Evolutionary conservation across 2,113 vertebrate genomes (phyloP).

Genomic region (Zootoca vivipara): DNA sequence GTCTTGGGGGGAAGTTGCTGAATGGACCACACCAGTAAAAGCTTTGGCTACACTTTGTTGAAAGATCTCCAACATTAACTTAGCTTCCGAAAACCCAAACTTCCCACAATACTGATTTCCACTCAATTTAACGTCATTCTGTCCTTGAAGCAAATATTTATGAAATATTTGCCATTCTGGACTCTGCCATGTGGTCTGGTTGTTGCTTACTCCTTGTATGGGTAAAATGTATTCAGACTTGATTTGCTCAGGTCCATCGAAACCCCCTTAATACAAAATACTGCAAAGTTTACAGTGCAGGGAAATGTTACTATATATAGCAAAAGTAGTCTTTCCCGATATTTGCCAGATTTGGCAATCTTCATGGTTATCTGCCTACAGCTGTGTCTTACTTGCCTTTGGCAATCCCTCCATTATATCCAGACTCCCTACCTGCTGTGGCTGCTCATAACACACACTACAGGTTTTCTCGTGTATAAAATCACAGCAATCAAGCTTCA

Average conservation of each 20-base stretch:
- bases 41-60: slow-evolving; percentile 28
- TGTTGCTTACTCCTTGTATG: slow-evolving; percentile 59
- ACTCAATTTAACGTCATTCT: slow-evolving; percentile 5
- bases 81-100: neutral
- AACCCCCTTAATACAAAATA: slow-evolving; percentile 49
- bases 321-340: slow-evolving; percentile 62
- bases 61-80: neutral
- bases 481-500: slow-evolving; percentile 79
- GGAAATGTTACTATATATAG: slow-evolving; percentile 44
- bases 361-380: slow-evolving; percentile 40
- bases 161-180: slow-evolving; percentile 23
- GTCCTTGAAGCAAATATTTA: slow-evolving; percentile 39
- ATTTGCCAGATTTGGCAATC: slow-evolving; percentile 48
- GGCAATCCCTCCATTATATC: slow-evolving; percentile 63
- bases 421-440: slow-evolving; percentile 56
- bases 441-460: slow-evolving; percentile 72
- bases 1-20: rapidly evolving
- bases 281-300: slow-evolving; percentile 46
- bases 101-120: slow-evolving; percentile 32
- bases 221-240: slow-evolving; percentile 60
- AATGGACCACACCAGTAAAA: neutral
- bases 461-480: slow-evolving; percentile 71
- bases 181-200: slow-evolving; percentile 51
- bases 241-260: slow-evolving; percentile 70
- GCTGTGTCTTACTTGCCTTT: slow-evolving; percentile 68